Conservation (phyloP, 1,140 invertebrate species). For the Meloidogyne hapla region DNA sequence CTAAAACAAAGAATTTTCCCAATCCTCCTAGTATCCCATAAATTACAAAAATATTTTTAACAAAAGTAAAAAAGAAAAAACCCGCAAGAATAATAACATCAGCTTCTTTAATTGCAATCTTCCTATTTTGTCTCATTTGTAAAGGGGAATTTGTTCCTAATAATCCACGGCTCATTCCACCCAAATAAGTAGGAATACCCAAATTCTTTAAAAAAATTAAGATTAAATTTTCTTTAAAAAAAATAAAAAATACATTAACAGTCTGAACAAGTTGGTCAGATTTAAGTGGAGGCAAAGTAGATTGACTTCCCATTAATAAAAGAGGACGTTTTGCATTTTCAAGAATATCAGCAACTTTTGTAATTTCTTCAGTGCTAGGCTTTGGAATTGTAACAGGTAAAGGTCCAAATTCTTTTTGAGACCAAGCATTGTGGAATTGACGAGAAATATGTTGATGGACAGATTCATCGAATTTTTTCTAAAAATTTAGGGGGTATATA, state of each 20-base stretch:
- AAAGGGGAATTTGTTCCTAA: conserved; percentile 66
- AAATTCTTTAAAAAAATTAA: conserved; percentile 66
- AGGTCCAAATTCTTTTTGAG: conserved; percentile 66
- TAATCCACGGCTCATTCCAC: conserved; percentile 72
- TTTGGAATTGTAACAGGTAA: conserved; percentile 66
- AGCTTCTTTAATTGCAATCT: conserved; percentile 71
- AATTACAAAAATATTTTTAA: neutral
- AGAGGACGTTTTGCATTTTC: conserved; percentile 65
- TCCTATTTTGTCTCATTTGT: conserved; percentile 69
- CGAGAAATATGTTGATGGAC: conserved; percentile 69
- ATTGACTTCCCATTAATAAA: conserved; percentile 72
- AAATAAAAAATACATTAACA: conserved; percentile 65
- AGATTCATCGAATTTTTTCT: conserved; percentile 66
- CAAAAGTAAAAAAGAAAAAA: conserved; percentile 27
- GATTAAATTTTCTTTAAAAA: neutral
- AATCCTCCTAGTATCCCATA: neutral
- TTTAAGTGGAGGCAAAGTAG: conserved; percentile 69
- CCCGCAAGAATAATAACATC: conserved; percentile 72
- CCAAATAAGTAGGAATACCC: conserved; percentile 71
- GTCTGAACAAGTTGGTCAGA: conserved; percentile 66
- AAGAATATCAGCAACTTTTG: conserved; percentile 66
- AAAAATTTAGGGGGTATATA: no score
- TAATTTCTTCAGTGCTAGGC: conserved; percentile 63
- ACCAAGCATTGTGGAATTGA: conserved; percentile 71
- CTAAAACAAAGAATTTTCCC: no score